Base-by-base conservation (phyloP, 2,797 vertebrate genomes). In the Sebastiscus tertius region DNA sequence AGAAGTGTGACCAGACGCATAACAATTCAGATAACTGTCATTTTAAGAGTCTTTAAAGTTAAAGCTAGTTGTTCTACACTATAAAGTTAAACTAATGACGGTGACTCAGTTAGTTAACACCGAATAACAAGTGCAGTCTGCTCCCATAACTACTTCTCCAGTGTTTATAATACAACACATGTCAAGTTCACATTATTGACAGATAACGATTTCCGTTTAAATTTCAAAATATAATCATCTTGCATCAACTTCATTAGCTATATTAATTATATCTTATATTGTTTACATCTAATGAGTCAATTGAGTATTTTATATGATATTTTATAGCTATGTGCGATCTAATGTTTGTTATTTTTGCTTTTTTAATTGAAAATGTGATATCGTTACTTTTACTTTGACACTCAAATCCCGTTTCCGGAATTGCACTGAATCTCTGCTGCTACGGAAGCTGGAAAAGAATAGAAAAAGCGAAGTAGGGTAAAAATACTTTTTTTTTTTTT, bases 381-480 rank as follows among this genome's bases (percentile, higher is more conserved):
- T 6, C 1, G 0, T 10, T 11, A 0, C 1, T 54, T 77, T 82
- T 81, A 81, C 60, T 84, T 69, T 65, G 54, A 61, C 1, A 62
- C 1, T 3, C 2, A 20, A 70, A 7, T 18, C 0, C 0, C 0
- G 68, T 42, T 84, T 62, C 80, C 82, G 80, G 39, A 66, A 52
- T 5, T 16, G 4, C 2, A 1, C 0, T 8, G 2, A 11, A 10
- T 8, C 14, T 8, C 1, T 18, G 1, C 2, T 18, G 2, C 63
- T 87, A 89, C 86, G 85, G 87, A 84, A 87, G 63, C 70, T 14
- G 36, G 2, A 2, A 56, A 31, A 58, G 34, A 69, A 39, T 33
- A 20, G 0, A 55, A 22, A 7, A 7, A 14, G 1, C 20, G 0
- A 29, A 14, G 13, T 39, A 39, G n/a, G 12, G 2, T 2, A 24